Evolutionary conservation across 2,797 vertebrate species (phyloP).

Genomic region (Sebastiscus albofasciatus): DNA sequence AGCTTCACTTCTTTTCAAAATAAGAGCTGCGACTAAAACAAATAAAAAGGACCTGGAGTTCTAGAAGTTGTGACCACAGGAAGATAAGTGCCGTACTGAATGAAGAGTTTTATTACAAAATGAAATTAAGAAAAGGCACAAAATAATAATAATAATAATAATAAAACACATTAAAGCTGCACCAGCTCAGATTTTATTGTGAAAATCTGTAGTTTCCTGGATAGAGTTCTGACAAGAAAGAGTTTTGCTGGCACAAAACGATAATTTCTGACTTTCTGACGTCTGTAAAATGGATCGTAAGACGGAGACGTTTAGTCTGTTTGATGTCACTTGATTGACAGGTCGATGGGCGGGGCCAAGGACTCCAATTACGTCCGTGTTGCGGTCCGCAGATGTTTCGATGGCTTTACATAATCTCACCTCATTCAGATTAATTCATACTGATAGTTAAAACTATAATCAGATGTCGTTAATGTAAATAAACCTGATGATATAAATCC

Average conservation of each 20-base stretch:
- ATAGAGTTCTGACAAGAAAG: not conserved
- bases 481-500: not conserved
- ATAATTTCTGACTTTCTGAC: not conserved
- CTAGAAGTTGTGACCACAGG: not conserved
- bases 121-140: not conserved
- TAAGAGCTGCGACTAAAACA: constrained; percentile 17
- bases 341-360: not conserved
- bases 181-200: not conserved
- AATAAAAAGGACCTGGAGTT: not conserved
- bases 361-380: not conserved
- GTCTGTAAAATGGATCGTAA: not conserved
- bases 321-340: not conserved
- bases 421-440: not conserved
- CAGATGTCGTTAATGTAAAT: not conserved
- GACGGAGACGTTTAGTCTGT: not conserved
- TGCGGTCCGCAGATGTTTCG: too few species aligned
- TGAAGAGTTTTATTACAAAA: constrained; percentile 38
- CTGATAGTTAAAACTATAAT: not conserved
- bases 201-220: not conserved
- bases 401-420: not conserved
- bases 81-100: constrained; percentile 6
- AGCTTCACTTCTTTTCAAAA: constrained; percentile 1
- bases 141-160: too few species aligned
- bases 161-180: not conserved
- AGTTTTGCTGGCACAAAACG: not conserved